Conservation (phyloP, 2,888 invertebrate species). For the Tridacna crocea region DNA sequence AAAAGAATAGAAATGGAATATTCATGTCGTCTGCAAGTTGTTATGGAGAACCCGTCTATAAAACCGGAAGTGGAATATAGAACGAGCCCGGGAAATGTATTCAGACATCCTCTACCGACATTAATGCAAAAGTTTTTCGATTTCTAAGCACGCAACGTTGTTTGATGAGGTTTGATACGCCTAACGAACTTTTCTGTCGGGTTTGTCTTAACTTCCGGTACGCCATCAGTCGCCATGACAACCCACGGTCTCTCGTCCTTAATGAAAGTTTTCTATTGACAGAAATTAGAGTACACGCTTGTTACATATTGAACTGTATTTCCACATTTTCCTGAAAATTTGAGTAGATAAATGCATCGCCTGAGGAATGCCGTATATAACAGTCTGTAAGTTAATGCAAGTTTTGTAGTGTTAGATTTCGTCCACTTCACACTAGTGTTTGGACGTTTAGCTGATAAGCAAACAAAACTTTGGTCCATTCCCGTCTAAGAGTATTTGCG, state of each 20-base stretch:
- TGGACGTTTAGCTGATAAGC: no score
- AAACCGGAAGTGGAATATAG: conserved; percentile 65
- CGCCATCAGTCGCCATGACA: conserved; percentile 60
- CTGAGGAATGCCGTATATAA: conserved; percentile 16
- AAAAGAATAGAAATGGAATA: conserved; percentile 66
- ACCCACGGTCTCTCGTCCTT: conserved; percentile 60
- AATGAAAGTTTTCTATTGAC: conserved; percentile 66
- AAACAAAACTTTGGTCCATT: no score
- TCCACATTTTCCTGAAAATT: conserved; percentile 53
- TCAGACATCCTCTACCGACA: conserved; percentile 53
- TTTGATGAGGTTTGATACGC: conserved; percentile 67
- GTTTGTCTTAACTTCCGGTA: conserved; percentile 65
- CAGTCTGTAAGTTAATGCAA: neutral
- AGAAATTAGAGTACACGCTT: conserved; percentile 57
- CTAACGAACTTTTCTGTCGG: conserved; percentile 64
- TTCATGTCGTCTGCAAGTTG: conserved; percentile 63
- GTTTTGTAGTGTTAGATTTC: no score
- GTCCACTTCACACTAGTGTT: no score
- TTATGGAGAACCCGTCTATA: conserved; percentile 59
- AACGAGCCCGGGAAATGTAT: conserved; percentile 64
- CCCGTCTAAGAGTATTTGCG: no score
- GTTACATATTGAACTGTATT: conserved; percentile 64
- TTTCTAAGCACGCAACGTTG: conserved; percentile 64
- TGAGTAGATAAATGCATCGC: conserved; percentile 35
- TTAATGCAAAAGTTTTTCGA: conserved; percentile 45